A percentile compares a stretch with the other conserved stretches of the same genome.
phyloP scores from a whole-genome alignment of 2,888 invertebrate species.

The Sinhomidia bicolor region DNA sequence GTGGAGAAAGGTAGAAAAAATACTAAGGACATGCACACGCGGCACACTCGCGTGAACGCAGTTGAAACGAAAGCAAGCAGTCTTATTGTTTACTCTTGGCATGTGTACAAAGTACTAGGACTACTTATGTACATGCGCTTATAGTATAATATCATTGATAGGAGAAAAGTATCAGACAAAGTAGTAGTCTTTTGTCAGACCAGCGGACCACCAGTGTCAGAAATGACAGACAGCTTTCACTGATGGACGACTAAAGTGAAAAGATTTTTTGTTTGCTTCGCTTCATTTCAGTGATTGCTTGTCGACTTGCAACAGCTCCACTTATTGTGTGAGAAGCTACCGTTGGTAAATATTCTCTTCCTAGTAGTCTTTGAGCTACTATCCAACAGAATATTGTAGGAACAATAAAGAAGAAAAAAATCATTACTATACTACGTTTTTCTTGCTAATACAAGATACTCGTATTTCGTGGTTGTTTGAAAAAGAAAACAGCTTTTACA shows the following conservation, averaged over 20 bases:
- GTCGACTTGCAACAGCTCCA: constrained; percentile 22
- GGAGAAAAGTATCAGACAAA: not conserved
- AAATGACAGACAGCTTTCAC: constrained; percentile 53
- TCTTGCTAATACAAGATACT: not conserved
- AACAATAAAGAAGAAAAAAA: not conserved
- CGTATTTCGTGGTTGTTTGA: too few species aligned
- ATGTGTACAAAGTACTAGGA: not conserved
- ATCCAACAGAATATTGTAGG: not conserved
- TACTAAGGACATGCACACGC: constrained; percentile 28
- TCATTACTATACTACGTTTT: not conserved
- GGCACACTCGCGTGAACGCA: constrained; percentile 39
- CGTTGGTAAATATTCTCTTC: not conserved
- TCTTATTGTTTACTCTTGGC: constrained; percentile 53
- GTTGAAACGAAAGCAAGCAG: constrained; percentile 56
- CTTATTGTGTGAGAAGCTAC: not conserved
- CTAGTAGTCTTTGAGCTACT: not conserved
- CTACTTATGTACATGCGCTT: not conserved
- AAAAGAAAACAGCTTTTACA: not conserved
- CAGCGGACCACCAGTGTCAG: constrained; percentile 47
- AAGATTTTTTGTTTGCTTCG: constrained; percentile 30
- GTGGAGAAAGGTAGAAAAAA: not conserved
- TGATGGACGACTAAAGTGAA: constrained; percentile 47
- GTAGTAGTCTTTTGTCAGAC: constrained; percentile 53
- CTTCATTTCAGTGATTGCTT: constrained; percentile 49
- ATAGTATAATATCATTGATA: not conserved